Evolutionary conservation across 2,113 vertebrate species (phyloP).

Genomic region (Acanthochromis polyacanthus): DNA sequence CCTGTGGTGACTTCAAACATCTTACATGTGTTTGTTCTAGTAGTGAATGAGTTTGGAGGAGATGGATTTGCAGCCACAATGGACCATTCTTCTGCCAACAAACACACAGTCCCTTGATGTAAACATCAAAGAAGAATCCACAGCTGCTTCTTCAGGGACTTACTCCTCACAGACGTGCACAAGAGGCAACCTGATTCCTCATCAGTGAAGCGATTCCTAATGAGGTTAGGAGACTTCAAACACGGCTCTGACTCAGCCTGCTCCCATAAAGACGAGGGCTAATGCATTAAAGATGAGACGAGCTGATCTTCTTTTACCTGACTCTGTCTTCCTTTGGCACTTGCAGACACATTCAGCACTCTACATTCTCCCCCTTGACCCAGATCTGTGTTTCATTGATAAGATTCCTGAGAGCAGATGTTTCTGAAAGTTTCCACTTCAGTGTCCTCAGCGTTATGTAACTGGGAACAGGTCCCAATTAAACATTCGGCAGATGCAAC

Average conservation of each 20-base stretch:
- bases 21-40: constrained; percentile 3
- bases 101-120: constrained; percentile 28
- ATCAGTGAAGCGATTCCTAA: constrained; percentile 49
- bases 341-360: constrained; percentile 1
- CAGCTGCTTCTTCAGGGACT: constrained; percentile 14
- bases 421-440: constrained; percentile 5
- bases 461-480: neutral
- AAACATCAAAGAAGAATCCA: constrained; percentile 55
- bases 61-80: constrained; percentile 20
- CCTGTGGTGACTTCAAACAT: neutral
- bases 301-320: constrained; percentile 35
- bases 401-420: neutral
- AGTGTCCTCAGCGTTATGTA: neutral
- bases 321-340: neutral
- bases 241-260: constrained; percentile 44
- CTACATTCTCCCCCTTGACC: neutral
- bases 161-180: constrained; percentile 17
- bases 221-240: constrained; percentile 66
- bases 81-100: constrained; percentile 13
- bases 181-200: constrained; percentile 15
- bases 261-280: constrained; percentile 10
- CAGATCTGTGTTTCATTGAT: constrained; percentile 20
- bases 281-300: constrained; percentile 59
- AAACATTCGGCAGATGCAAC: neutral
- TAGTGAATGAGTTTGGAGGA: constrained; percentile 16